These are phyloP conservation scores for Acutogordius australiensis DNA, from an alignment of 2,888 invertebrate genomes.

Conservation along the genomic window DNA sequence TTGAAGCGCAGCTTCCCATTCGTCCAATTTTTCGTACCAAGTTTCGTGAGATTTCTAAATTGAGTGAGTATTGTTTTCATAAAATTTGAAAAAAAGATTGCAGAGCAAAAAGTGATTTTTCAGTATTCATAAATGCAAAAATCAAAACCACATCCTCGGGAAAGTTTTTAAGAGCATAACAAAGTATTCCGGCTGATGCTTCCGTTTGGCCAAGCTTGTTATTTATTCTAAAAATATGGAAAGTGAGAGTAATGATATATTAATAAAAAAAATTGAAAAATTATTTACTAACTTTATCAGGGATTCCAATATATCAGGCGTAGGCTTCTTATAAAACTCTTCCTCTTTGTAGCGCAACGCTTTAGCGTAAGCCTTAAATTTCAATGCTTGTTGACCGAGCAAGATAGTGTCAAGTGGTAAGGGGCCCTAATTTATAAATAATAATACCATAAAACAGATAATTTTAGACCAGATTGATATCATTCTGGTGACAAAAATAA, in stretches of 20 bases:
- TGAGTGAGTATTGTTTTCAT: no score
- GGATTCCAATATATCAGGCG: conserved; percentile 59
- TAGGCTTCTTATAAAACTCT: conserved; percentile 47
- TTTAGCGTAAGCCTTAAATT: conserved; percentile 54
- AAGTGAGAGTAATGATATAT: conserved; percentile 1
- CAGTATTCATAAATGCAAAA: no score
- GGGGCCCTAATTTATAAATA: conserved; percentile 43
- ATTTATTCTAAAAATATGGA: conserved; percentile 41
- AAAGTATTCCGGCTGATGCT: conserved; percentile 63
- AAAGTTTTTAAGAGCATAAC: conserved; percentile 53
- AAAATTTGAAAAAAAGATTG: no score
- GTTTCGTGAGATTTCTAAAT: conserved; percentile 35
- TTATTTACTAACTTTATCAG: conserved; percentile 33
- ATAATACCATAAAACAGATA: no score
- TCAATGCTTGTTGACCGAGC: conserved; percentile 70
- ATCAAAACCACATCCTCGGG: conserved; percentile 28
- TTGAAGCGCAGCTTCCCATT: conserved; percentile 79
- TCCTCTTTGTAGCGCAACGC: conserved; percentile 65
- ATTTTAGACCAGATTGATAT: no score
- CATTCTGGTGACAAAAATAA: no score
- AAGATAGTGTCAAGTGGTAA: conserved; percentile 57
- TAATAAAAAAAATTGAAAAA: not conserved
- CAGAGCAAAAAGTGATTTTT: no score
- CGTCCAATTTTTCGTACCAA: conserved; percentile 95
- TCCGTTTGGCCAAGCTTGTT: conserved; percentile 93